Base-by-base conservation (phyloP, 1,140 invertebrate species). In the Pachyrhynchus sulphureomaculatus region DNA sequence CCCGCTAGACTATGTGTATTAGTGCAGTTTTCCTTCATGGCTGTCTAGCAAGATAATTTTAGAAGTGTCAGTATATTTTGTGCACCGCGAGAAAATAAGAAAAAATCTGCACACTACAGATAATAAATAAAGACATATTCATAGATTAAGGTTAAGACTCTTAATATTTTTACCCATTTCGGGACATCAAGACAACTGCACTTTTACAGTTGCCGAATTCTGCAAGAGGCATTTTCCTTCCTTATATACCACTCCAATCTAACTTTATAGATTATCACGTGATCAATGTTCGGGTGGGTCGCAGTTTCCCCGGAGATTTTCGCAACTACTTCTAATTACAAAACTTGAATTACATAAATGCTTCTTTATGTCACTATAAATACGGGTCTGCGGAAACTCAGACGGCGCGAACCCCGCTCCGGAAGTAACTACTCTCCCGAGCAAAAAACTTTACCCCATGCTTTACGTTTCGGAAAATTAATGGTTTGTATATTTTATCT, bases 361-460 rank as follows among this genome's bases (percentile, higher is more conserved):
- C 57, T 60, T 60, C 57, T 60, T 60, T 60, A 60, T 52, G 57
- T 60, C 57, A 45, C 57, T 44, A 60, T 60, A 60, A 60, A 60
- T 60, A 60, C 21, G 37, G 44, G 10, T 21, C 18, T 23, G 42
- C 42, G 54, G 54, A 45, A 45, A 47, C 36, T 18, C 6, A 39
- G 17, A 1, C 36, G 36, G 10, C 36, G 12, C 6, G 36, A 13
- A 39, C 36, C 6, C 12, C 23, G 26, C 17, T 29, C n/a, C 36
- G 36, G 21, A 29, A 42, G 51, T 42, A 54, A 54, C 36, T 42
- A 29, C 51, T 29, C 51, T 54, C 51, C 21, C 15, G 12, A 39
- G 51, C 51, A n/a, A 54, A 54, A 54, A 54, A 54, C 51, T 54
- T 54, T 18, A 23, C 36, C 12, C 36, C 13, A 39, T n/a, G 51